Evolutionary conservation across 2,113 vertebrate genomes (phyloP), one percentile per base, ranked within the genome.

Genomic region (Microtus richardsoni): DNA sequence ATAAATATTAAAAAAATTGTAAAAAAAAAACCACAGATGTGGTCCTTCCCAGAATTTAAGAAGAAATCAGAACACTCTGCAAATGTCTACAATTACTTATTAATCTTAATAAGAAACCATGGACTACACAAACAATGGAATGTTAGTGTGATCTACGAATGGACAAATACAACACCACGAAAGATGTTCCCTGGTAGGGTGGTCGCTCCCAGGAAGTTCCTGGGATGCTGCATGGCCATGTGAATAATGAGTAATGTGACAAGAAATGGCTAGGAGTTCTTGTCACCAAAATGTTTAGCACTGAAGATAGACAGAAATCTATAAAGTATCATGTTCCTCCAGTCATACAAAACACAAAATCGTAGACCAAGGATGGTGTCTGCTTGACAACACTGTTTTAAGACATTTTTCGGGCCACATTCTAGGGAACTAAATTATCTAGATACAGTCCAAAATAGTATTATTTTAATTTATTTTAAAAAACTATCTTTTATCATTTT

Each of bases 391-490:
- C 7, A 7, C 39, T 84, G 14, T 17, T 88, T 84, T 36, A 91
- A 83, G 80, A 36, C 21, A 22, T 21, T 26, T 26, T 96, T 94
- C 21, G 77, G 41, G 52, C 1, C 14, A 94, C 62, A 66, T 77
- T 86, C n/a, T 33, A 87, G 13, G 89, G 13, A 95, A 78, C 24
- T 41, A 84, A 89, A 89, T 93, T 71, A 91, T 44, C 49, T n/a
- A 70, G 62, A 44, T 68, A 86, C 33, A 88, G 24, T 86, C 52
- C 60, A 88, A 92, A 58, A 58, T 19, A 58, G 17, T 58, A 58
- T 54, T 58, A 58, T 1, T 19, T 58, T 19, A 58, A 58, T 58
- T 58, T 19, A 58, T 58, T 54, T 58, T 19, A 58, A 58, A 58
- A 58, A 19, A 5, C 54, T 58, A 19, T 58, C 54, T 58, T 58